Conservation (phyloP, 2,888 invertebrate genomes). For the Eupithecia insigniata region DNA sequence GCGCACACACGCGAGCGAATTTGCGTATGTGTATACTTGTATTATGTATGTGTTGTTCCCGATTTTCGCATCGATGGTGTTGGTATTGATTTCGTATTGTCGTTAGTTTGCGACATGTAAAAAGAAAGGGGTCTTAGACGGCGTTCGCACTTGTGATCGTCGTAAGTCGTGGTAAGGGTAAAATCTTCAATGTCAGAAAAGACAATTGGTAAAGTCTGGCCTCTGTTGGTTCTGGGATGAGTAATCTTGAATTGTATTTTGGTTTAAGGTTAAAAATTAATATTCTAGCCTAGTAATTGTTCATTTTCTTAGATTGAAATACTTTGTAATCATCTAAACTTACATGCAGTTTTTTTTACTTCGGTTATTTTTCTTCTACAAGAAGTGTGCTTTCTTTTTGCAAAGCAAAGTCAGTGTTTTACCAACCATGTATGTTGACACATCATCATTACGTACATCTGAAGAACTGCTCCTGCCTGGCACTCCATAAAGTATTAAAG, state of each 20-base stretch:
- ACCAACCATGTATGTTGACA: neutral
- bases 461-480: neutral
- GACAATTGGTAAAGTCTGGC: neutral
- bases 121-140: constrained; percentile 79
- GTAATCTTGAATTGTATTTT: neutral
- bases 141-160: constrained; percentile 56
- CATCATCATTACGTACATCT: neutral
- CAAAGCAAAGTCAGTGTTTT: neutral
- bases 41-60: constrained; percentile 73
- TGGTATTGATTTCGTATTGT: constrained; percentile 84
- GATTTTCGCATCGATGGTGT: constrained; percentile 84
- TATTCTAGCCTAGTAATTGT: neutral
- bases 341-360: too few species aligned
- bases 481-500: neutral
- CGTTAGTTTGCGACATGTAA: constrained; percentile 82
- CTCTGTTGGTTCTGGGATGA: neutral
- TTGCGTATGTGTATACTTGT: constrained; percentile 43
- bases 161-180: neutral
- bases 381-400: neutral
- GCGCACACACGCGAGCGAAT: constrained; percentile 55
- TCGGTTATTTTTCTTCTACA: neutral
- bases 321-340: too few species aligned
- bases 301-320: too few species aligned
- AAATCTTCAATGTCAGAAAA: neutral
- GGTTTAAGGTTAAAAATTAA: neutral